Evolutionary conservation across 2,113 vertebrate species (phyloP).

Genomic region (Taxidea taxus): DNA sequence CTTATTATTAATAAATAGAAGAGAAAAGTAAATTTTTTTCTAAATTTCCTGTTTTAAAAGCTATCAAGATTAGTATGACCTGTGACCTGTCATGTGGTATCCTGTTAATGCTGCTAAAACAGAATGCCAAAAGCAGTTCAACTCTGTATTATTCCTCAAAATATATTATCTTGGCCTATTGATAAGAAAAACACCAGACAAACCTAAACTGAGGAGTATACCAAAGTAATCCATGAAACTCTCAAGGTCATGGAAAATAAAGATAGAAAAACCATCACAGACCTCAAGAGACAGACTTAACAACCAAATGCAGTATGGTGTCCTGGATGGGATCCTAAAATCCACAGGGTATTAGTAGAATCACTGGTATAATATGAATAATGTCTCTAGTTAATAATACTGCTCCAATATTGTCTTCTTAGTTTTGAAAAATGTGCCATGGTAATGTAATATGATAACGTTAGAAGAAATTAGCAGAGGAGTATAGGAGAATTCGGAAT

Average conservation of each 20-base stretch:
- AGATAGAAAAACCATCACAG: background rate
- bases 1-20: background rate
- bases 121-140: background rate
- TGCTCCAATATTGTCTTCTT: background rate
- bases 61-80: background rate
- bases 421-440: background rate
- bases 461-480: background rate
- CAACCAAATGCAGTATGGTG: background rate
- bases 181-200: background rate
- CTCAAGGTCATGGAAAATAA: background rate
- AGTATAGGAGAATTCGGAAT: background rate
- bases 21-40: background rate
- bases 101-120: too few species aligned
- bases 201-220: background rate
- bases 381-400: background rate
- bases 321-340: background rate
- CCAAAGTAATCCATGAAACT: background rate
- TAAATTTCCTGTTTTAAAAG: background rate
- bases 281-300: background rate
- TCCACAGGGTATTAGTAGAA: background rate
- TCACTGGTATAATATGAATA: background rate
- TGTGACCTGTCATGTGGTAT: background rate
- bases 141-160: background rate
- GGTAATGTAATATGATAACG: background rate
- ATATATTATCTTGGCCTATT: background rate